Evolutionary conservation across 2,113 vertebrate genomes (phyloP), one percentile per base, ranked within the genome.

Genomic region (Taxidea taxus): DNA sequence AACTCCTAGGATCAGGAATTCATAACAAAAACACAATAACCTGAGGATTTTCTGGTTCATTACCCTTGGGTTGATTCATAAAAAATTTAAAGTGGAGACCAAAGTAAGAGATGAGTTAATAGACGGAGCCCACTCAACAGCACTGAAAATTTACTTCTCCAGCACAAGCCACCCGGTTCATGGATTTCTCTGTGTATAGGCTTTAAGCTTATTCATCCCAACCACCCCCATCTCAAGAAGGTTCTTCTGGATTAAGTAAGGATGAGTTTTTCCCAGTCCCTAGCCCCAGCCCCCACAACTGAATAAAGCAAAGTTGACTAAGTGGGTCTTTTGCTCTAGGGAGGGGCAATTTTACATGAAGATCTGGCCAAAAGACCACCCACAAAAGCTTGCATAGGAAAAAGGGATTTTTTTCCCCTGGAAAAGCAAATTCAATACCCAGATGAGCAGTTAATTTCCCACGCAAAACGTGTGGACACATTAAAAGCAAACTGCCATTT

Each of bases 21-120:
- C 87, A n/a, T 84, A 96, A 93, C 39, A 29, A 78, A 96, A 96
- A 54, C 7, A 96, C 14, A 81, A 70, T 70, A 90, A 95, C 51
- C 77, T 87, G 56, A 90, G 93, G 20, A 62, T 94, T 92, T 96
- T 93, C 70, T 62, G 49, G n/a, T 95, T 88, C 49, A 64, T 86
- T 54, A 88, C 75, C 90, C 87, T 66, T 64, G 39, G 39, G 27
- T 84, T 56, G 68, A 94, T 81, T 10, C 11, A 91, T 56, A 70
- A 91, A 86, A 94, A n/a, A 77, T 66, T 49, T n/a, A 23, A 95
- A 87, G 16, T 90, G 18, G 4, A 90, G 25, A 94, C 60, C 94
- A 64, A 81, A 23, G 8, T 91, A 47, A 84, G 25, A 77, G 56
- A 88, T 84, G 72, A 72, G 62, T 72, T 81, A 84, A 94, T 83